phyloP scores from a whole-genome alignment of 1,140 invertebrate species.

The Megathymus violae region DNA sequence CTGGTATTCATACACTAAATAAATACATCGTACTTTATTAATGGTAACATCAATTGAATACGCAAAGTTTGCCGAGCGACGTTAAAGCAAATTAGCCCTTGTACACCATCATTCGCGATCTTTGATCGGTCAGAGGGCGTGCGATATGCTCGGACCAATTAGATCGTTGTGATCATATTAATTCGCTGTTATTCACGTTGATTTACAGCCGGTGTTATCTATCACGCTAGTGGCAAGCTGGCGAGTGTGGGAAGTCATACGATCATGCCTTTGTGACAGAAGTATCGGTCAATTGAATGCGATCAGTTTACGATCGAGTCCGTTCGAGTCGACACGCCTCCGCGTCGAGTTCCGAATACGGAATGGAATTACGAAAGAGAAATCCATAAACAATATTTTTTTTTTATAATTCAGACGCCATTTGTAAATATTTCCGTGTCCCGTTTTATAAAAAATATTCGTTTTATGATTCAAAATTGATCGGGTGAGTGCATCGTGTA shows the following conservation, averaged over 20 bases:
- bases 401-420: too few species aligned
- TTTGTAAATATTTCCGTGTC: too few species aligned
- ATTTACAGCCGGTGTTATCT: slow-evolving; percentile 49
- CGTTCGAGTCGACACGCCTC: slow-evolving; percentile 26
- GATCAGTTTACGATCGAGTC: slow-evolving; percentile 33
- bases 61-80: neutral
- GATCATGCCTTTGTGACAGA: slow-evolving; percentile 39
- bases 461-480: slow-evolving; percentile 48
- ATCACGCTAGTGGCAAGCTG: slow-evolving; percentile 45
- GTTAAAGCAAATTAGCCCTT: slow-evolving; percentile 15
- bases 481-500: slow-evolving; percentile 47
- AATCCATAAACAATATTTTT: slow-evolving; percentile 21
- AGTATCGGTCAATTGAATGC: slow-evolving; percentile 35
- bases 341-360: neutral
- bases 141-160: slow-evolving; percentile 50
- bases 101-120: slow-evolving; percentile 37
- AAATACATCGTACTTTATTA: too few species aligned
- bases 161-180: slow-evolving; percentile 60
- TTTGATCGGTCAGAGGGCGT: slow-evolving; percentile 43
- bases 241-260: slow-evolving; percentile 26
- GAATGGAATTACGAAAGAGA: slow-evolving; percentile 8
- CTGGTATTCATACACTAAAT: too few species aligned
- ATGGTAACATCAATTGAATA: neutral
- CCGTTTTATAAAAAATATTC: slow-evolving; percentile 1
- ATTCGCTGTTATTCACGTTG: slow-evolving; percentile 38